A percentile compares a stretch with the other conserved stretches of the same genome.
Conservation (phyloP, 2,888 invertebrate species). For the Agrochola circellaris region DNA sequence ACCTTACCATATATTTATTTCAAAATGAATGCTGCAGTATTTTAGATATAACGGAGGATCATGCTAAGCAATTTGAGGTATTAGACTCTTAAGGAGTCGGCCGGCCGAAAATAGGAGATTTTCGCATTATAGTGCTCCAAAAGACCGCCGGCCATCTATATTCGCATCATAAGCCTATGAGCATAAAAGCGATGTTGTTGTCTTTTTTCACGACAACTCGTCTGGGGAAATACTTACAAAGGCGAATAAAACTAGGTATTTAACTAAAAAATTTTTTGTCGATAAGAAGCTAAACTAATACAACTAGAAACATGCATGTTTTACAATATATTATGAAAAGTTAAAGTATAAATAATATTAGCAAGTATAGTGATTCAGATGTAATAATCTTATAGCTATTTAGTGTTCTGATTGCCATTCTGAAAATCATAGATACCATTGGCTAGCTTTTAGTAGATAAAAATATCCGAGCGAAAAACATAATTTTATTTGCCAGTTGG, state of each 20-base stretch:
- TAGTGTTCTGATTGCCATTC: neutral
- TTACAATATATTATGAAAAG: conserved; percentile 13
- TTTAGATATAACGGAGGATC: too few species aligned
- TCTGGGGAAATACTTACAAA: neutral
- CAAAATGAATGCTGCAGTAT: too few species aligned
- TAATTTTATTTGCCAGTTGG: neutral
- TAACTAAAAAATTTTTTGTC: neutral
- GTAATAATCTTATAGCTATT: neutral
- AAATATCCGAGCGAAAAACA: neutral
- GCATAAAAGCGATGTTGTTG: neutral
- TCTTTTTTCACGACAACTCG: neutral
- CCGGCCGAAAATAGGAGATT: neutral
- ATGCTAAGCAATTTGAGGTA: too few species aligned
- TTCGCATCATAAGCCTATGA: too few species aligned
- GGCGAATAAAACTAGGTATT: neutral
- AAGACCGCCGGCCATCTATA: neutral
- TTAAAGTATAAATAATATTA: neutral
- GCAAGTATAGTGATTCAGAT: neutral
- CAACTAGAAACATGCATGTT: conserved; percentile 32
- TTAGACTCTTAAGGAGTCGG: neutral
- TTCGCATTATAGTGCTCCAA: neutral
- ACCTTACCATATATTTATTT: too few species aligned
- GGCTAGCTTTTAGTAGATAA: neutral
- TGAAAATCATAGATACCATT: neutral
- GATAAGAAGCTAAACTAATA: conserved; percentile 12